These are phyloP conservation scores for Tenebrio molitor DNA, from an alignment of 1,140 invertebrate species.

Conservation along the genomic window DNA sequence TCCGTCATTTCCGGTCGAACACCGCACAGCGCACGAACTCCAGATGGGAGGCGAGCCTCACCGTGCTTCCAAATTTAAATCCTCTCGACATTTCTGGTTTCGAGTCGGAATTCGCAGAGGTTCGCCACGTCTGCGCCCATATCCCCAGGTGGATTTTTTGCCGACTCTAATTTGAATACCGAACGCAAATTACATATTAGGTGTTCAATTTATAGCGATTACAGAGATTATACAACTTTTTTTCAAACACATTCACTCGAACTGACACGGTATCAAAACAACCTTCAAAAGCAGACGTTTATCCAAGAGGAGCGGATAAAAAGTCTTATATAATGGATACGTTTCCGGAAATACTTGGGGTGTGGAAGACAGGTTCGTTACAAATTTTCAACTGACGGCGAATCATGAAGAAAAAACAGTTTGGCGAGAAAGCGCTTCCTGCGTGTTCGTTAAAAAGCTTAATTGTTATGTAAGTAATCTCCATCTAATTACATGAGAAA, in stretches of 20 bases:
- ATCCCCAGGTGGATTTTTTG: conserved; percentile 10
- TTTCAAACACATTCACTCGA: neutral
- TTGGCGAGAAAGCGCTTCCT: neutral
- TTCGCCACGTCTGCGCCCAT: conserved; percentile 8
- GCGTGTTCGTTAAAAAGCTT: conserved; percentile 8
- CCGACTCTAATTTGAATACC: conserved; percentile 10
- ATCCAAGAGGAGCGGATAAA: no score
- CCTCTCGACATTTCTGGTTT: neutral
- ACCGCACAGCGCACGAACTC: neutral
- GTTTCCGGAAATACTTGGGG: neutral
- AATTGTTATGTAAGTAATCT: conserved; percentile 31
- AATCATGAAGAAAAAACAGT: neutral
- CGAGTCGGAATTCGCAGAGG: neutral
- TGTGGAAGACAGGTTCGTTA: no score
- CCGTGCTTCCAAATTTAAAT: neutral
- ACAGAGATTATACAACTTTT: conserved; percentile 1
- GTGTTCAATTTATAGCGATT: conserved; percentile 23
- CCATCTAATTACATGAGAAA: conserved; percentile 24
- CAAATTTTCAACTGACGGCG: no score
- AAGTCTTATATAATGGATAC: no score
- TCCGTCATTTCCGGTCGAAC: neutral
- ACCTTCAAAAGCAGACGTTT: conserved; percentile 5
- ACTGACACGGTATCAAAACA: no score
- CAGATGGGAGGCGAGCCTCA: neutral
- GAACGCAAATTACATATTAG: conserved; percentile 29